These are phyloP conservation scores for Catocala fraxini DNA, from an alignment of 2,888 invertebrate genomes.

Conservation along the genomic window DNA sequence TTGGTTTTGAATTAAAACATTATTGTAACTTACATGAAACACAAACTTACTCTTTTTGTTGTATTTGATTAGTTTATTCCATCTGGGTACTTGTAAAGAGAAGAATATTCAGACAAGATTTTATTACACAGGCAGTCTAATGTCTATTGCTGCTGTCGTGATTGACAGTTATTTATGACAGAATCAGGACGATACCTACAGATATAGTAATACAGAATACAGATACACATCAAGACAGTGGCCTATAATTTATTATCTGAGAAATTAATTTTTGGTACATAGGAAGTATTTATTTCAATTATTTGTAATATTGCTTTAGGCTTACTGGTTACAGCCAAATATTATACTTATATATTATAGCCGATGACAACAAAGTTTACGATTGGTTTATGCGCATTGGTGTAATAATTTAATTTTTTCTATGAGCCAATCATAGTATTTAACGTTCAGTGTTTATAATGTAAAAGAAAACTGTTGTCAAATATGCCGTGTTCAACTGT, in stretches of 20 bases:
- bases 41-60: conserved; percentile 14
- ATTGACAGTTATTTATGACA: conserved; percentile 31
- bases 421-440: background rate
- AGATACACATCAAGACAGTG: too few species aligned
- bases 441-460: background rate
- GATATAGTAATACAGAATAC: too few species aligned
- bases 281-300: too few species aligned
- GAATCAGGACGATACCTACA: too few species aligned
- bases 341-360: too few species aligned
- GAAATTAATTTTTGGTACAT: too few species aligned
- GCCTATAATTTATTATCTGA: too few species aligned
- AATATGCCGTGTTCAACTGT: conserved; percentile 73
- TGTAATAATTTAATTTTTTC: too few species aligned
- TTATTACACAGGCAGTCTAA: conserved; percentile 29
- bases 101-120: conserved; percentile 24
- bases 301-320: too few species aligned
- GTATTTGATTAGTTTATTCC: conserved; percentile 36
- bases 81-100: conserved; percentile 30
- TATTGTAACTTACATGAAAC: background rate
- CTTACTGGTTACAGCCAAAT: too few species aligned
- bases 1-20: background rate
- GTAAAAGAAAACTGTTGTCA: conserved; percentile 17
- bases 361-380: too few species aligned
- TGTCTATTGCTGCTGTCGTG: background rate
- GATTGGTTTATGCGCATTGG: too few species aligned